A percentile compares a stretch with the other conserved stretches of the same genome.
phyloP scores from a whole-genome alignment of 2,888 invertebrate species.

The Tortrix viridana region DNA sequence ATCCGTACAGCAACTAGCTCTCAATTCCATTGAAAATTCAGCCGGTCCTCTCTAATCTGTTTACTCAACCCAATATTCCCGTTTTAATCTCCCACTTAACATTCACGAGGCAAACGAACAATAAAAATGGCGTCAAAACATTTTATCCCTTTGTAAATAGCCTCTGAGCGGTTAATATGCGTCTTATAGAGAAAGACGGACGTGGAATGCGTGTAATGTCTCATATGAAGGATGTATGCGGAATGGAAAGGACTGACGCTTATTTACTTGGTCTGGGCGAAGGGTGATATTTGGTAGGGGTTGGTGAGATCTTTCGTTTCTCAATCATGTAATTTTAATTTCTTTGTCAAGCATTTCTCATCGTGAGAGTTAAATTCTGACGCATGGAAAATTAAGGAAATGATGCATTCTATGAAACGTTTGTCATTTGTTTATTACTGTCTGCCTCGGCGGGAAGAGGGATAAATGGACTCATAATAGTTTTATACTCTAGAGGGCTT shows the following conservation, averaged over 20 bases:
- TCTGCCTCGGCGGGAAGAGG: no score
- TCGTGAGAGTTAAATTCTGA: no score
- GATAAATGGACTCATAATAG: no score
- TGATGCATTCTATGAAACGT: no score
- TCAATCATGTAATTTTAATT: no score
- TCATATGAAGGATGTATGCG: constrained; percentile 38
- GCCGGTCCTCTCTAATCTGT: background rate
- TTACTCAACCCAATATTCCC: background rate
- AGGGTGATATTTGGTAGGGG: no score
- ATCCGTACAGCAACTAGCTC: background rate
- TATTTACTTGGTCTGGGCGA: no score
- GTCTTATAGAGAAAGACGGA: constrained; percentile 66
- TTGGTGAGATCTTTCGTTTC: no score
- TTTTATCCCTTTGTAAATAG: constrained; percentile 72
- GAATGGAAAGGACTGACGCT: constrained; percentile 11
- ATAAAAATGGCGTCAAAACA: constrained; percentile 62
- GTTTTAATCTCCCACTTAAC: constrained; percentile 34
- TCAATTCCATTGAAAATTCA: background rate
- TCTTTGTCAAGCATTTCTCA: no score
- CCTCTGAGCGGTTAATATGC: constrained; percentile 70
- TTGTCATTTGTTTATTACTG: no score
- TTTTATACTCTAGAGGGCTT: no score
- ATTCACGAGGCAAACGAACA: constrained; percentile 45
- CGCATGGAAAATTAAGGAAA: no score
- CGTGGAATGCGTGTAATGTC: constrained; percentile 63